These are phyloP conservation scores for Pangasius sanitwongsei DNA, from an alignment of 2,797 vertebrate species.

Conservation along the genomic window DNA sequence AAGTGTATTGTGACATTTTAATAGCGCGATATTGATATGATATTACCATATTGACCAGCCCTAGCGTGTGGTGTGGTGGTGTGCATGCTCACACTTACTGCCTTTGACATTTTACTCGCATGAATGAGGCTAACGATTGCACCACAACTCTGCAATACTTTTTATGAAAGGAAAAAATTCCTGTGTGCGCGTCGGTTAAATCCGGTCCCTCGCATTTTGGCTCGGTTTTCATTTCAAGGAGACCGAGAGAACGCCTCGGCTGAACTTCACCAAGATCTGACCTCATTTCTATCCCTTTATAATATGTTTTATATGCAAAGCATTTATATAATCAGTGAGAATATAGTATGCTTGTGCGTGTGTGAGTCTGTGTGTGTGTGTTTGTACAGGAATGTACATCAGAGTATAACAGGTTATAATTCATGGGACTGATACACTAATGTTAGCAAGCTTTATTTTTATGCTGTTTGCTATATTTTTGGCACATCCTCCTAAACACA, in stretches of 20 bases:
- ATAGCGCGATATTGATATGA: background rate
- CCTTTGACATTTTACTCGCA: conserved; percentile 55
- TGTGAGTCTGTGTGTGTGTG: conserved; percentile 61
- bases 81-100: conserved; percentile 53
- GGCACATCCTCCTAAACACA: conserved; percentile 59
- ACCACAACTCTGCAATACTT: conserved; percentile 58
- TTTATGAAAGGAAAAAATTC: conserved; percentile 32
- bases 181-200: conserved; percentile 26
- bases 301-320: conserved; percentile 57
- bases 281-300: conserved; percentile 69
- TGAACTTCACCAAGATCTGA: conserved; percentile 62
- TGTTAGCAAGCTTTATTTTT: conserved; percentile 67
- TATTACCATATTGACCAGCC: conserved; percentile 1
- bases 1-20: background rate
- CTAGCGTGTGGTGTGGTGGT: conserved; percentile 25
- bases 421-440: conserved; percentile 69
- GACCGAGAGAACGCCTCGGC: conserved; percentile 52
- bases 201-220: conserved; percentile 55
- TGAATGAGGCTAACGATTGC: conserved; percentile 47
- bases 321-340: conserved; percentile 46
- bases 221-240: conserved; percentile 56
- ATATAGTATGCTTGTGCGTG: conserved; percentile 58
- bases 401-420: conserved; percentile 67
- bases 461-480: conserved; percentile 62
- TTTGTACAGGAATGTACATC: conserved; percentile 69